phyloP scores from a whole-genome alignment of 2,113 vertebrate genomes.

The Megaleporinus macrocephalus region DNA sequence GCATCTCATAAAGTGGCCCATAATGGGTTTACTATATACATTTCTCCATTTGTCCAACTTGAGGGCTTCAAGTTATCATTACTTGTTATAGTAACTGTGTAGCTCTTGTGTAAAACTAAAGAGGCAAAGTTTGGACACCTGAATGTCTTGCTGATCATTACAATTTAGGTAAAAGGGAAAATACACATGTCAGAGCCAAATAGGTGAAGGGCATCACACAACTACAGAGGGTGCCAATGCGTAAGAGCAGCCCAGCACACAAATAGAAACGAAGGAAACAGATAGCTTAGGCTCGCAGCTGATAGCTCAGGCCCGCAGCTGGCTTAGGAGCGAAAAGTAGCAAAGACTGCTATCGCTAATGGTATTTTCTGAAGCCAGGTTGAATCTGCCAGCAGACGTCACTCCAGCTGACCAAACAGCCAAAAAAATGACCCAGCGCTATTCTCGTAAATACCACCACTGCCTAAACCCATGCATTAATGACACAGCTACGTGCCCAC shows the following conservation, averaged over 20 bases:
- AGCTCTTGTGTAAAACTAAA: no score
- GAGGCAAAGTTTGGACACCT: no score
- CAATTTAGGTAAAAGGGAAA: no score
- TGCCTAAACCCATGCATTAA: constrained; percentile 54
- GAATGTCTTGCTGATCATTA: no score
- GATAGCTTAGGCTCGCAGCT: neutral
- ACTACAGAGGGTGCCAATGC: neutral
- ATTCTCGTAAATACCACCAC: constrained; percentile 62
- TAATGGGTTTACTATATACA: no score
- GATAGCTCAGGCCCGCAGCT: neutral
- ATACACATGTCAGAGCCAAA: no score
- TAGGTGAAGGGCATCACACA: no score
- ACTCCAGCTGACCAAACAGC: constrained; percentile 72
- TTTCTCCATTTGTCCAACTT: no score
- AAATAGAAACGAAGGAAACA: neutral
- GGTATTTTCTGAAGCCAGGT: neutral
- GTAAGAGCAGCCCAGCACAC: neutral
- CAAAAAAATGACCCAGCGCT: constrained; percentile 45
- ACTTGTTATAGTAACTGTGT: no score
- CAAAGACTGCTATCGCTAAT: neutral
- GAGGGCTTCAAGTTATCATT: no score
- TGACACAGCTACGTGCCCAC: constrained; percentile 57
- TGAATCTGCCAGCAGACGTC: constrained; percentile 2
- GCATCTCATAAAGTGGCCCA: no score
- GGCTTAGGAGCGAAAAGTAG: neutral